These are phyloP conservation scores for Bos javanicus DNA, from an alignment of 2,113 vertebrate genomes.

Conservation along the genomic window DNA sequence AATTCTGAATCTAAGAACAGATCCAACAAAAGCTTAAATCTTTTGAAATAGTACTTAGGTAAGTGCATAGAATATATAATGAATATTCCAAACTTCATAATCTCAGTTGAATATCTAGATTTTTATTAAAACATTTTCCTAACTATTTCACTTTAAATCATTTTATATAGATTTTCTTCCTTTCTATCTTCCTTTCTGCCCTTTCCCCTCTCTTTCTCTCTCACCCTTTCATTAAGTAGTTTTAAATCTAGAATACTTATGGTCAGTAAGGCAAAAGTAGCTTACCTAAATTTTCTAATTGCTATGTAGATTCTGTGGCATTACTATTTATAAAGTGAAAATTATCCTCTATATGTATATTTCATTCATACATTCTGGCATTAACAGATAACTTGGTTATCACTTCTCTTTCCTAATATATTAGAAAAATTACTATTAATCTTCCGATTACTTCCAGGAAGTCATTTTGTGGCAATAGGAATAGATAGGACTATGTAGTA, in stretches of 20 bases:
- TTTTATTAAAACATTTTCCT: not conserved
- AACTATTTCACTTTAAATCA: not conserved
- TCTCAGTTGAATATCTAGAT: conserved; percentile 6
- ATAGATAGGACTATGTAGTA: not conserved
- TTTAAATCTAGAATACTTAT: not conserved
- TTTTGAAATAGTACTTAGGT: conserved; percentile 45
- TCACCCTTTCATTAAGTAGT: not conserved
- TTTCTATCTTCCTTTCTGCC: not conserved
- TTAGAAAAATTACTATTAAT: conserved; percentile 14
- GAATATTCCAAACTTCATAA: conserved; percentile 35
- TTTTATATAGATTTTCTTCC: not conserved
- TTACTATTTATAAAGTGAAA: conserved; percentile 32
- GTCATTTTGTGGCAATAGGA: not conserved
- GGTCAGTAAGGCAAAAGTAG: not conserved
- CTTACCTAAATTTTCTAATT: conserved; percentile 20
- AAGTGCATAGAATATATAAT: conserved; percentile 43
- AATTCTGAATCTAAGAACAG: conserved; percentile 43
- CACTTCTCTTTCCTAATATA: not conserved
- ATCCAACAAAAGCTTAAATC: conserved; percentile 18
- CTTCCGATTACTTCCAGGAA: not conserved
- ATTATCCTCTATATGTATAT: not conserved
- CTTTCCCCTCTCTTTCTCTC: not conserved
- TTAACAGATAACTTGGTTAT: conserved; percentile 13
- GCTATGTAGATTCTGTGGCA: not conserved
- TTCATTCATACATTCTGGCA: not conserved